These are phyloP conservation scores for Balearica regulorum DNA, from an alignment of 2,797 vertebrate species.

Conservation along the genomic window DNA sequence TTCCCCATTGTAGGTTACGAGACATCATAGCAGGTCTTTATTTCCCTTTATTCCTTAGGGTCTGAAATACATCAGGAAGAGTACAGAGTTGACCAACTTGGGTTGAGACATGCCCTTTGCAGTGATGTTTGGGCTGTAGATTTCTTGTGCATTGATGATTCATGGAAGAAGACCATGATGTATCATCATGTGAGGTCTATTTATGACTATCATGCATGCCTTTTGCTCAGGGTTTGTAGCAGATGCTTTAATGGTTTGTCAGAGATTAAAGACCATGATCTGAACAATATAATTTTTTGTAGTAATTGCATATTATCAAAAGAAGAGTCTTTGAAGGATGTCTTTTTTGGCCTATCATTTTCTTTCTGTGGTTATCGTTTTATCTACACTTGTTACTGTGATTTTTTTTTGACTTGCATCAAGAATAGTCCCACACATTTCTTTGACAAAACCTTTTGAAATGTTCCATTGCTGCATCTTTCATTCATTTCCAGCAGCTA, in stretches of 20 bases:
- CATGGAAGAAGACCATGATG: background rate
- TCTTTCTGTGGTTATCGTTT: background rate
- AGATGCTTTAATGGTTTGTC: background rate
- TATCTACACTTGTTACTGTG: background rate
- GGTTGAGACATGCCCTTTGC: background rate
- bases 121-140: background rate
- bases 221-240: background rate
- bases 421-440: background rate
- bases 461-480: background rate
- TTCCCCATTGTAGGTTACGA: background rate
- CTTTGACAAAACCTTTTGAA: background rate
- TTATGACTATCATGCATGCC: background rate
- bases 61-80: background rate
- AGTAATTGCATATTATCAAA: background rate
- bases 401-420: background rate
- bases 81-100: rapidly evolving
- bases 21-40: background rate
- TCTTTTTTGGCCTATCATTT: background rate
- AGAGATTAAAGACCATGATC: background rate
- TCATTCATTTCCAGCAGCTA: background rate
- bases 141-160: background rate
- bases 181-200: background rate
- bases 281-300: background rate
- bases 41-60: background rate
- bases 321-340: background rate